A percentile compares a stretch with the other conserved stretches of the same genome.
Evolutionary conservation across 2,797 vertebrate species (phyloP).

Genomic region (Australoheros facetus): DNA sequence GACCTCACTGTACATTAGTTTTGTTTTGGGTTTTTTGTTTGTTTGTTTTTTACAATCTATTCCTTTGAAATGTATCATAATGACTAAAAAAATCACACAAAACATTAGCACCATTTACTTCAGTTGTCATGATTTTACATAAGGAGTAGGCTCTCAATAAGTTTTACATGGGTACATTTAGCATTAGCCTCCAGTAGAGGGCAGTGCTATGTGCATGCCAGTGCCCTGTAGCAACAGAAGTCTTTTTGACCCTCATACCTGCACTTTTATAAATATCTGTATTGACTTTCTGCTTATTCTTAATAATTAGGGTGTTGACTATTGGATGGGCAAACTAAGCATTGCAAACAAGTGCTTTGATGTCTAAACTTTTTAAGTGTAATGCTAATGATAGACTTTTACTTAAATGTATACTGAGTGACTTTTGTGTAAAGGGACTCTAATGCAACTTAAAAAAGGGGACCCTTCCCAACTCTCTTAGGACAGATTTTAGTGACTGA

Average conservation of each 20-base stretch:
- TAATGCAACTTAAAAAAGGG: neutral
- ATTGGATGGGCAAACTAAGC: neutral
- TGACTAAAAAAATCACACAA: neutral
- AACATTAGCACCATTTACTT: neutral
- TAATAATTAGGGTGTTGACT: neutral
- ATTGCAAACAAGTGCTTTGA: neutral
- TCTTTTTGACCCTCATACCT: neutral
- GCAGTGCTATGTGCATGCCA: neutral
- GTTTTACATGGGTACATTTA: neutral
- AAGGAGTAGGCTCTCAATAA: neutral
- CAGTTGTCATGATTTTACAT: neutral
- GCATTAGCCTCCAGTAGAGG: neutral
- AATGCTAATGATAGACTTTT: neutral
- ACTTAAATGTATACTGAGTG: neutral
- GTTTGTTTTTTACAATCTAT: neutral
- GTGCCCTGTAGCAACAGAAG: too few relatives aligned
- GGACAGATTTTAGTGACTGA: too few relatives aligned
- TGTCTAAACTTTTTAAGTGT: neutral
- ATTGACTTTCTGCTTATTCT: neutral
- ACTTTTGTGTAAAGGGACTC: neutral
- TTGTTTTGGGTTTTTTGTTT: too few relatives aligned
- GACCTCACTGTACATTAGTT: neutral
- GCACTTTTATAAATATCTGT: neutral
- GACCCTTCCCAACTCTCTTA: too few relatives aligned
- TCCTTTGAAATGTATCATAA: neutral